Evolutionary conservation across 2,888 invertebrate species (phyloP).

Genomic region (Alsophila aescularia): DNA sequence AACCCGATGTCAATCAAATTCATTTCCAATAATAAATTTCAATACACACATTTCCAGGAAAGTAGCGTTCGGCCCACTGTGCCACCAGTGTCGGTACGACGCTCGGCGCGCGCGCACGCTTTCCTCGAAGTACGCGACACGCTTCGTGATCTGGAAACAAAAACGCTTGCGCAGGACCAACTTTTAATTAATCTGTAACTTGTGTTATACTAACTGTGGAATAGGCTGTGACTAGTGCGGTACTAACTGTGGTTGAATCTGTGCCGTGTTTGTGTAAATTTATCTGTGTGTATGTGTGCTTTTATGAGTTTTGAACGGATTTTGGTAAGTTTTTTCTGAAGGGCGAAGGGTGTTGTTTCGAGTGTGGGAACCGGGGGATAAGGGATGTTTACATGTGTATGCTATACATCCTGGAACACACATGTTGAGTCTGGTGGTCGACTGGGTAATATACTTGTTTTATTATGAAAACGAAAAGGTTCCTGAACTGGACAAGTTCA

Average conservation of each 20-base stretch:
- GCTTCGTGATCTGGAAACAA: constrained; percentile 67
- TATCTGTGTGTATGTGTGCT: constrained; percentile 4
- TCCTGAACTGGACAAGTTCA: too few relatives aligned
- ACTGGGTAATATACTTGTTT: neutral
- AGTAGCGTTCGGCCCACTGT: constrained; percentile 44
- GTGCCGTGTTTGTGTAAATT: neutral
- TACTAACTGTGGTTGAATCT: neutral
- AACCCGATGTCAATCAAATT: constrained; percentile 32
- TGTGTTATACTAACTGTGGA: neutral
- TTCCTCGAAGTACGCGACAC: constrained; percentile 62
- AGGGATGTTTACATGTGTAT: constrained; percentile 24
- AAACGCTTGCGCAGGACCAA: neutral
- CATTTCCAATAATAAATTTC: constrained; percentile 39
- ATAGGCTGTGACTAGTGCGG: neutral
- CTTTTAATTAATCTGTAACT: neutral
- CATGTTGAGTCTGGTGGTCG: neutral
- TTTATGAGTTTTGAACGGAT: constrained; percentile 19
- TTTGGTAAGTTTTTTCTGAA: constrained; percentile 34
- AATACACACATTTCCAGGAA: constrained; percentile 37
- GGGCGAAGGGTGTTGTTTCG: constrained; percentile 23
- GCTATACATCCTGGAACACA: neutral
- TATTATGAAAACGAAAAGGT: too few relatives aligned
- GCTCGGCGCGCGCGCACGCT: constrained; percentile 65
- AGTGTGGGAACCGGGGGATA: constrained; percentile 30
- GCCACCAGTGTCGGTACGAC: constrained; percentile 40